These are phyloP conservation scores for Pemphredon lugubris DNA, from an alignment of 2,888 invertebrate species.

Conservation along the genomic window DNA sequence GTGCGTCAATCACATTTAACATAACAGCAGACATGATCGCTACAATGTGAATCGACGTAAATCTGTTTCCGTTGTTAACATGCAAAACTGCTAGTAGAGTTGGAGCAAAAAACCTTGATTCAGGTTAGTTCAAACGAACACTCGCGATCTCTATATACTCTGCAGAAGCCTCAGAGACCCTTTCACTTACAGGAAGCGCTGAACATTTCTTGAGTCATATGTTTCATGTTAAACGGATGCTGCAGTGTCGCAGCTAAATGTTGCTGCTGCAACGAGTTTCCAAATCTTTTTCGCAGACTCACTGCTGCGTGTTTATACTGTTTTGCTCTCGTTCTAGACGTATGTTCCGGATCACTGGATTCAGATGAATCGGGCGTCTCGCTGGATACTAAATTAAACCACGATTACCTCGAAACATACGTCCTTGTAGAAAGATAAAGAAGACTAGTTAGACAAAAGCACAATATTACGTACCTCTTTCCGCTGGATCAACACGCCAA, in stretches of 20 bases:
- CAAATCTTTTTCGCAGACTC: conserved; percentile 76
- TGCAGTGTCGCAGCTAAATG: conserved; percentile 75
- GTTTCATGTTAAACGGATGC: conserved; percentile 78
- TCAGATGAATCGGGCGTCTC: conserved; percentile 79
- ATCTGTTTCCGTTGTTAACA: too few relatives aligned
- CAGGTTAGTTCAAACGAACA: too few relatives aligned
- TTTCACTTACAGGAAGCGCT: conserved; percentile 80
- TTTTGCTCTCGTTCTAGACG: conserved; percentile 72
- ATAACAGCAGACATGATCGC: too few relatives aligned
- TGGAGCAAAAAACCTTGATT: too few relatives aligned
- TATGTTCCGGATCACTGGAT: conserved; percentile 78
- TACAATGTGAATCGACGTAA: too few relatives aligned
- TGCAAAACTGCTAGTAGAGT: too few relatives aligned
- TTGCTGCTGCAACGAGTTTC: conserved; percentile 75
- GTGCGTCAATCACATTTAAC: too few relatives aligned
- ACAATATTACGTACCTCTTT: conserved; percentile 75
- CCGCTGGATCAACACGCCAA: conserved; percentile 78
- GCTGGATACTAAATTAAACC: conserved; percentile 74
- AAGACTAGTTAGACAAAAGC: not conserved
- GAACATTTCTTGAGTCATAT: conserved; percentile 81
- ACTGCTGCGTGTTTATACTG: conserved; percentile 71
- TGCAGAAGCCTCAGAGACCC: not conserved
- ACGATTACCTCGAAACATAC: not conserved
- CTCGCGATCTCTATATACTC: not conserved
- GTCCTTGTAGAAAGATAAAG: not conserved